Percentiles rank a stretch among this genome's conserved stretches.
phyloP scores from a whole-genome alignment of 2,888 invertebrate genomes.

The Apotomis turbidana region DNA sequence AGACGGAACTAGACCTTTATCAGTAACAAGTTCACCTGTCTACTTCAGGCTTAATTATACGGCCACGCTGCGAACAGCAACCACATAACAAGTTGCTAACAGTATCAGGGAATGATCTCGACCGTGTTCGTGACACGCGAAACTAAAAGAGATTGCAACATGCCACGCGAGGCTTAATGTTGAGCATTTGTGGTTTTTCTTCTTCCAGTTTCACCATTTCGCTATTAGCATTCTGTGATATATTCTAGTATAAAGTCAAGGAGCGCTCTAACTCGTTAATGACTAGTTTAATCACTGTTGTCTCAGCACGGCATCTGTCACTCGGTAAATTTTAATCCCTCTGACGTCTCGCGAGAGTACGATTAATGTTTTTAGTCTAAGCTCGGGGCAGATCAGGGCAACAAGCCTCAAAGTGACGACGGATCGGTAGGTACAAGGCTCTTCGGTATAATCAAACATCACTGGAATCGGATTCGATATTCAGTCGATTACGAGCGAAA shows the following conservation, averaged over 20 bases:
- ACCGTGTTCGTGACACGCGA: conserved; percentile 34
- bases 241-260: conserved; percentile 3
- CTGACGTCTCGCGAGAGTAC: conserved; percentile 35
- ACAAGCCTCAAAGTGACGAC: conserved; percentile 25
- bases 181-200: conserved; percentile 7
- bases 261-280: conserved; percentile 28
- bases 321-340: conserved; percentile 40
- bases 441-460: conserved; percentile 3
- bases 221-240: background rate
- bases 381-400: conserved; percentile 31
- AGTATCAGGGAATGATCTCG: conserved; percentile 47
- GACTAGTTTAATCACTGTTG: conserved; percentile 41
- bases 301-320: conserved; percentile 40
- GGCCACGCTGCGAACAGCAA: conserved; percentile 41
- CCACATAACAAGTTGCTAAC: conserved; percentile 50
- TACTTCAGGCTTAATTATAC: conserved; percentile 26
- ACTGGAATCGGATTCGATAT: conserved; percentile 1
- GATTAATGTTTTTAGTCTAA: conserved; percentile 40
- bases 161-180: conserved; percentile 19
- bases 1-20: conserved; percentile 19
- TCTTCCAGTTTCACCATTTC: background rate
- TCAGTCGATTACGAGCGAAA: conserved; percentile 57
- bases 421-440: conserved; percentile 1
- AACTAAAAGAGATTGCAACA: conserved; percentile 19
- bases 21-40: conserved; percentile 29